phyloP scores from a whole-genome alignment of 2,888 invertebrate genomes.

The Chironomus tentans region DNA sequence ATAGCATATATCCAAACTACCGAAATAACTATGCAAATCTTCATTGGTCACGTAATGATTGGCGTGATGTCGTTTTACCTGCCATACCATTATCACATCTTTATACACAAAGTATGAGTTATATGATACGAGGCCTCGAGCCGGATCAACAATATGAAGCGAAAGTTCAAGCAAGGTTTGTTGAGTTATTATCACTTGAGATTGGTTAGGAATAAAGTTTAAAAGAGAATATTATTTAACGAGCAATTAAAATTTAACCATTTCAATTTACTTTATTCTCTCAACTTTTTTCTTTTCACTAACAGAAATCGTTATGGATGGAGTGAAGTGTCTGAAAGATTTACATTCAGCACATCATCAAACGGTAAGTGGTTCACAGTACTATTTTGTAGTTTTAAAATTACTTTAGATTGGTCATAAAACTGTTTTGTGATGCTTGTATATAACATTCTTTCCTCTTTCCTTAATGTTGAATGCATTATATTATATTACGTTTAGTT shows the following conservation, averaged over 20 bases:
- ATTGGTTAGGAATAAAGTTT: not conserved
- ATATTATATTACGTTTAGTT: not conserved
- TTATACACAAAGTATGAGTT: slow-evolving; percentile 54
- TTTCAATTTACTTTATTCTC: not conserved
- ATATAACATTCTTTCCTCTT: not conserved
- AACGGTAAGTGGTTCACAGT: slow-evolving; percentile 44
- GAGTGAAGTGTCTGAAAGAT: slow-evolving; percentile 54
- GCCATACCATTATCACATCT: slow-evolving; percentile 46
- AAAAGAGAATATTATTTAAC: not conserved
- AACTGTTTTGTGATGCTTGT: slow-evolving; percentile 22
- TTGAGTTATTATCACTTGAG: slow-evolving; percentile 25
- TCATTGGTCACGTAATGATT: slow-evolving; percentile 45
- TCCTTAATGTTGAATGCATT: not conserved
- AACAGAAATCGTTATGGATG: slow-evolving; percentile 54
- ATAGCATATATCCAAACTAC: slow-evolving; percentile 4
- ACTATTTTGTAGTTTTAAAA: slow-evolving; percentile 6
- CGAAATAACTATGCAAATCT: slow-evolving; percentile 33
- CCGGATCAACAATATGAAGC: slow-evolving; percentile 58
- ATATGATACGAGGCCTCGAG: slow-evolving; percentile 55
- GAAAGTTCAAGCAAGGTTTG: slow-evolving; percentile 50
- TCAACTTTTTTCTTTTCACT: slow-evolving; percentile 26
- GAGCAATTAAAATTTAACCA: no score
- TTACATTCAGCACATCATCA: slow-evolving; percentile 54
- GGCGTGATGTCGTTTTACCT: slow-evolving; percentile 51
- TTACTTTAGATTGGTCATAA: slow-evolving; percentile 17